phyloP scores from a whole-genome alignment of 2,113 vertebrate genomes.

The Pantherophis guttatus region DNA sequence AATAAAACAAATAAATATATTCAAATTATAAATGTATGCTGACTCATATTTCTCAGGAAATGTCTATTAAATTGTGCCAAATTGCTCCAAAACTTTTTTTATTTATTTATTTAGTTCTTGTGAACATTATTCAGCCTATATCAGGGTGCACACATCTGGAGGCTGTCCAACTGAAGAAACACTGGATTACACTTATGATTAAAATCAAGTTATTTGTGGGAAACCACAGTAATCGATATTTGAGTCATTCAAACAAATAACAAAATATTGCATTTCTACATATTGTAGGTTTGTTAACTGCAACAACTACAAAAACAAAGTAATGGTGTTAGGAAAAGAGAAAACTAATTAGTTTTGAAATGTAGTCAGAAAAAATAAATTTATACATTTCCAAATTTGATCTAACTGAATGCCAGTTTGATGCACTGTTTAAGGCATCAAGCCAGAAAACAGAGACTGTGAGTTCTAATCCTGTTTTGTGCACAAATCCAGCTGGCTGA shows the following conservation, averaged over 20 bases:
- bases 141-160: not conserved
- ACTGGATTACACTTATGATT: not conserved
- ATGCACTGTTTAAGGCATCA: not conserved
- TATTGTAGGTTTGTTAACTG: not conserved
- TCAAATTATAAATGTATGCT: not conserved
- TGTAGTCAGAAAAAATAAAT: not conserved
- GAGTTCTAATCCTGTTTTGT: not conserved
- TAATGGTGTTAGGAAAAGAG: not conserved
- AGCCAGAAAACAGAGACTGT: not conserved
- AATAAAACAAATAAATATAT: not conserved
- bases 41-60: not conserved
- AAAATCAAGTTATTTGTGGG: constrained; percentile 35
- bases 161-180: not conserved
- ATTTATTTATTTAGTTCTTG: not conserved
- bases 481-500: not conserved
- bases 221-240: constrained; percentile 3
- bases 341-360: not conserved
- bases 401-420: not conserved
- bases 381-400: not conserved
- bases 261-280: not conserved
- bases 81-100: not conserved
- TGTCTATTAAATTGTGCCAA: not conserved
- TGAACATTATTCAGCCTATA: not conserved
- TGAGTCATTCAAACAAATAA: not conserved
- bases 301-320: not conserved